Conservation (phyloP, 1,140 invertebrate species). For the Caerostris extrusa region DNA sequence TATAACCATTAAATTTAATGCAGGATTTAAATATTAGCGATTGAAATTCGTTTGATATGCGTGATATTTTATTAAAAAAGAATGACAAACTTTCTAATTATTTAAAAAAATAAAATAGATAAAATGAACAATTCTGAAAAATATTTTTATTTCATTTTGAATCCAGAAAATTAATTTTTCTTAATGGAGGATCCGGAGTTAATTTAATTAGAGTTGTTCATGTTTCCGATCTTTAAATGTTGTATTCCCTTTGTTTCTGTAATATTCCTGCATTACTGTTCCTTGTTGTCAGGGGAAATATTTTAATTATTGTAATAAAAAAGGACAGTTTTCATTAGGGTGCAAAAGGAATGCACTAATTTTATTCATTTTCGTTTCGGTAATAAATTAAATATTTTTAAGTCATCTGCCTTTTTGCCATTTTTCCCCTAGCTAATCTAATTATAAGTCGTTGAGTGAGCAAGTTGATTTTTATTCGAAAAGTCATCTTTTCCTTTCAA, state of each 20-base stretch:
- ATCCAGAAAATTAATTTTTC: neutral
- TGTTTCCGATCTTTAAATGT: neutral
- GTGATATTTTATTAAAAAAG: neutral
- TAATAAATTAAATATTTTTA: slow-evolving; percentile 28
- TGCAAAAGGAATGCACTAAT: neutral
- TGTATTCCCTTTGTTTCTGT: neutral
- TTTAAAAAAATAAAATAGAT: neutral
- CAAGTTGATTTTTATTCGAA: neutral
- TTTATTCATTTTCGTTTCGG: neutral
- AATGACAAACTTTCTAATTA: too few species aligned
- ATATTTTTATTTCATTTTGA: neutral
- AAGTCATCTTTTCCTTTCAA: neutral
- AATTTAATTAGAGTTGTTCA: slow-evolving; percentile 13
- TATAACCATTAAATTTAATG: neutral
- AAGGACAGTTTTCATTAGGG: neutral
- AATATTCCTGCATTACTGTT: neutral
- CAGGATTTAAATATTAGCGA: neutral
- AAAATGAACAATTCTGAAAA: neutral
- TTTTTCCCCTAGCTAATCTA: neutral
- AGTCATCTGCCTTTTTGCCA: neutral
- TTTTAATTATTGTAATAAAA: neutral
- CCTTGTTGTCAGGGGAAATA: neutral
- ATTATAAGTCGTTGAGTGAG: neutral
- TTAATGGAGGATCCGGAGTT: neutral
- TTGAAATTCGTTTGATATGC: neutral